Conservation (phyloP, 2,113 vertebrate genomes). For the Mobula hypostoma region DNA sequence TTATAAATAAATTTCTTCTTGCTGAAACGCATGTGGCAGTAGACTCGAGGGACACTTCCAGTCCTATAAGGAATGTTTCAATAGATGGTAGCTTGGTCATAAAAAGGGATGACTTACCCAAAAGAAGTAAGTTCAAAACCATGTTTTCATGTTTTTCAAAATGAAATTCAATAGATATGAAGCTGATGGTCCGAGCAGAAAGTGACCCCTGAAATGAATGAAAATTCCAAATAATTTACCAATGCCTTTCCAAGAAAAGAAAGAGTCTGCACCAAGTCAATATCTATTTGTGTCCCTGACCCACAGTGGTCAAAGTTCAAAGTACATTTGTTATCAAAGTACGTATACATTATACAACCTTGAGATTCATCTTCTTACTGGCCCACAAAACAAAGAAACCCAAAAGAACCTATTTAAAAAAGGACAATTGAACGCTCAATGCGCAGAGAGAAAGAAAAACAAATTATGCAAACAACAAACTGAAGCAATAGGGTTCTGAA, state of each 20-base stretch:
- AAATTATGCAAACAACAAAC: no score
- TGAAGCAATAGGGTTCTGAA: no score
- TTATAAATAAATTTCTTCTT: background rate
- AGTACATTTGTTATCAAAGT: no score
- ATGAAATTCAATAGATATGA: background rate
- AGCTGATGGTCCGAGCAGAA: background rate
- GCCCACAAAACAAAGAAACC: no score
- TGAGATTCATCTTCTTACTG: no score
- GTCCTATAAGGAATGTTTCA: background rate
- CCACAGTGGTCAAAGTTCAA: background rate
- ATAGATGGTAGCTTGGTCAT: background rate
- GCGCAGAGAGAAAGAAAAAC: no score
- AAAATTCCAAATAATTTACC: background rate
- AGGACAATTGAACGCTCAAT: no score
- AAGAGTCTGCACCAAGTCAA: background rate
- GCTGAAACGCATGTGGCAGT: background rate
- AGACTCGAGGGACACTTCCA: background rate
- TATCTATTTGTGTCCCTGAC: background rate
- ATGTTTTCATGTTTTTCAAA: background rate
- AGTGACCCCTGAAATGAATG: no score
- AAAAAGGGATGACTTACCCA: background rate
- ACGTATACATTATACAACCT: no score
- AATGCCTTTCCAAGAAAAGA: background rate
- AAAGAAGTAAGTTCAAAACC: background rate
- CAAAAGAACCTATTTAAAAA: no score